phyloP scores from a whole-genome alignment of 2,888 invertebrate species.

The Choristoneura rosaceana region DNA sequence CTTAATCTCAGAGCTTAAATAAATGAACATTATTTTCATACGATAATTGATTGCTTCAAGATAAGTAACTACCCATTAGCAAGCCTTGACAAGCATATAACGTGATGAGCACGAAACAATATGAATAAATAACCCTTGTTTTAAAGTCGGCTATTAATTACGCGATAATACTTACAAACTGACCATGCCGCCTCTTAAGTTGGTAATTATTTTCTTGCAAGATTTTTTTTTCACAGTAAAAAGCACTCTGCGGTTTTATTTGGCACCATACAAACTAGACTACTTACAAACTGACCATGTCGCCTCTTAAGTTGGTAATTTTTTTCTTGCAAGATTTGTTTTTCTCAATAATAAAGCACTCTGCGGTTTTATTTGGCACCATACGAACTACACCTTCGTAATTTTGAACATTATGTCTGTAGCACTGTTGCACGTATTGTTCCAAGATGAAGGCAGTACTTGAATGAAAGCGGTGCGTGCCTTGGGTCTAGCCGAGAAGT shows the following conservation, averaged over 20 bases:
- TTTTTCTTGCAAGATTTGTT: not conserved
- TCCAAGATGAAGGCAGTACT: conserved; percentile 2
- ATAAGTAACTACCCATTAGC: too few relatives aligned
- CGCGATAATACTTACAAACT: too few relatives aligned
- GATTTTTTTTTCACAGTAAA: not conserved
- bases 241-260: not conserved
- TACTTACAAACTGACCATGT: not conserved
- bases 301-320: not conserved
- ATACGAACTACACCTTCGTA: not conserved
- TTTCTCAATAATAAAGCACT: not conserved
- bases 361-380: too few relatives aligned
- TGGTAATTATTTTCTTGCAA: not conserved
- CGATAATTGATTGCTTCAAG: too few relatives aligned
- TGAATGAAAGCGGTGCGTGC: conserved; percentile 11
- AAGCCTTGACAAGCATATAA: too few relatives aligned
- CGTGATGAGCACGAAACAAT: too few relatives aligned
- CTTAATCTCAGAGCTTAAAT: not conserved
- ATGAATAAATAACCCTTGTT: too few relatives aligned
- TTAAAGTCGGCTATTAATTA: too few relatives aligned
- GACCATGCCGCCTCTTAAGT: not conserved
- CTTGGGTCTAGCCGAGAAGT: not conserved
- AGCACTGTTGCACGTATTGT: conserved; percentile 1
- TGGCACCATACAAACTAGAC: not conserved
- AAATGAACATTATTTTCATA: too few relatives aligned
- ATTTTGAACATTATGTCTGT: not conserved